Percentiles rank a stretch among this genome's conserved stretches.
Conservation (phyloP, 1,140 invertebrate genomes). For the Cydia splendana region DNA sequence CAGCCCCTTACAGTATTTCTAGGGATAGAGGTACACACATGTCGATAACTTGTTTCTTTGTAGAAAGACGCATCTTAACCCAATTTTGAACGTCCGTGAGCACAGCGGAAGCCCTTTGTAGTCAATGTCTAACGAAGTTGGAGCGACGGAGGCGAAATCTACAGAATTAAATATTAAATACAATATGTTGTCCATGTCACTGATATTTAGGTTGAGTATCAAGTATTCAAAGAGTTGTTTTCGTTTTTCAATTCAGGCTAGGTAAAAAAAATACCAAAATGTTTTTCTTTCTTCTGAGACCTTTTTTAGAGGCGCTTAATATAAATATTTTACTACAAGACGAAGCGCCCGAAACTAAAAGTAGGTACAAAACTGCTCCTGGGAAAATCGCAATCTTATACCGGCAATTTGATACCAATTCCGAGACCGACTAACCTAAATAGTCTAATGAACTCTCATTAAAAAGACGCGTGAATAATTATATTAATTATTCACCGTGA, state of each 20-base stretch:
- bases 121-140: neutral
- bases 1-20: neutral
- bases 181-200: neutral
- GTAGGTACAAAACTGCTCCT: too few species aligned
- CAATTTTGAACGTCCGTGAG: constrained; percentile 1
- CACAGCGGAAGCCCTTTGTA: constrained; percentile 4
- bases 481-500: neutral
- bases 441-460: neutral
- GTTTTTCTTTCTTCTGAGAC: too few species aligned
- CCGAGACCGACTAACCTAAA: neutral
- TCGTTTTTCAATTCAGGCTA: too few species aligned
- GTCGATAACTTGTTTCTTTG: neutral
- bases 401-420: too few species aligned
- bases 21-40: neutral
- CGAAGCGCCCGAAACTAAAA: too few species aligned
- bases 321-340: too few species aligned
- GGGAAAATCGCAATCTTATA: too few species aligned
- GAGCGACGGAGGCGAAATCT: neutral
- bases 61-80: constrained; percentile 21
- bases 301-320: too few species aligned
- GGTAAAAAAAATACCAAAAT: too few species aligned
- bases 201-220: neutral
- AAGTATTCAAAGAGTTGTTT: too few species aligned
- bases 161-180: neutral
- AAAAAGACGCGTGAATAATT: neutral